phyloP scores from a whole-genome alignment of 2,113 vertebrate genomes.

The Galeopterus variegatus region DNA sequence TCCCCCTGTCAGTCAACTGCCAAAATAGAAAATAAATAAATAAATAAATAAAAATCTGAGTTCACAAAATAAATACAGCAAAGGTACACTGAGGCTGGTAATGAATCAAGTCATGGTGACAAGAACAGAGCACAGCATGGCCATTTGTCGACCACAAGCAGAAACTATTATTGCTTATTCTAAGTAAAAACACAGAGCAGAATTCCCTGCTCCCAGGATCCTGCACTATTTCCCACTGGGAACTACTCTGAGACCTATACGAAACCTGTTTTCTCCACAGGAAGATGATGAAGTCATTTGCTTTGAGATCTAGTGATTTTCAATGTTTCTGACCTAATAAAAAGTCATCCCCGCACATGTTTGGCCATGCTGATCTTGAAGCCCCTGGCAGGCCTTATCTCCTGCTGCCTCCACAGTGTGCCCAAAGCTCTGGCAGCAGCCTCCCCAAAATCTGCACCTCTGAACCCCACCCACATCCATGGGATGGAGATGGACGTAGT shows the following conservation, averaged over 20 bases:
- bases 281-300: neutral
- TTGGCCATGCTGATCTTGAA: neutral
- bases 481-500: neutral
- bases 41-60: neutral
- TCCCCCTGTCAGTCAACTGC: too few relatives aligned
- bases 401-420: neutral
- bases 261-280: neutral
- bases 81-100: neutral
- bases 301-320: neutral
- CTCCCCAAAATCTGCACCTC: neutral
- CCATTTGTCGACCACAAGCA: rapidly evolving
- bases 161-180: neutral
- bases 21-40: too few relatives aligned
- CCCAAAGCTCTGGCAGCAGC: neutral
- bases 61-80: neutral
- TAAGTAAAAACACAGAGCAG: too few relatives aligned
- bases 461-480: neutral
- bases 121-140: rapidly evolving
- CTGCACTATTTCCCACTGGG: neutral
- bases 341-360: neutral
- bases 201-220: neutral
- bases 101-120: too few relatives aligned
- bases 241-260: neutral
- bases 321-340: neutral
- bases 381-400: neutral